A percentile compares a stretch with the other conserved stretches of the same genome.
These are phyloP conservation scores for Chionomys nivalis DNA, from an alignment of 2,113 vertebrate genomes.

Conservation along the genomic window DNA sequence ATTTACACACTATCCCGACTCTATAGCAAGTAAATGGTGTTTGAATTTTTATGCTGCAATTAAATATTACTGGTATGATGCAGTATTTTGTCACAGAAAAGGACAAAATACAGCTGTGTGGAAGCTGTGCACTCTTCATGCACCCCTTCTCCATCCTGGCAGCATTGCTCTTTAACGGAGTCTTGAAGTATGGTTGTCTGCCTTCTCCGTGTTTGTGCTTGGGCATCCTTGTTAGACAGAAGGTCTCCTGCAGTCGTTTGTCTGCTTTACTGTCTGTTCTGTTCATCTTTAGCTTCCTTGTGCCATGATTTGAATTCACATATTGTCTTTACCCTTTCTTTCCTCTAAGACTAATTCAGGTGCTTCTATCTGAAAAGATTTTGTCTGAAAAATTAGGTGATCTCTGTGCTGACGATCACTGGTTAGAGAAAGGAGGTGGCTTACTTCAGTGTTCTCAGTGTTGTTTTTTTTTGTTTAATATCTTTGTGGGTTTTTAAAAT, in stretches of 20 bases:
- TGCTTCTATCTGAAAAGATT: constrained; percentile 33
- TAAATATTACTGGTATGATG: constrained; percentile 85
- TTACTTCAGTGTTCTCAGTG: background rate
- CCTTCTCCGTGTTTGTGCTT: background rate
- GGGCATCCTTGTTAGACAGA: constrained; percentile 37
- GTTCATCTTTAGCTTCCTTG: constrained; percentile 37
- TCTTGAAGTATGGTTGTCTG: constrained; percentile 68
- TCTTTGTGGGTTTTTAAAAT: background rate
- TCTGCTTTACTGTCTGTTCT: constrained; percentile 6
- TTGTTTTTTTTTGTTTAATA: background rate
- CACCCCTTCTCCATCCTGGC: constrained; percentile 76
- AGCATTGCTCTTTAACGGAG: constrained; percentile 81
- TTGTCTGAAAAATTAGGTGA: constrained; percentile 43
- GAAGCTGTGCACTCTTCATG: constrained; percentile 75
- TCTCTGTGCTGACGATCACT: constrained; percentile 13
- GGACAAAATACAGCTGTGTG: constrained; percentile 81
- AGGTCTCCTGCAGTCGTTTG: background rate
- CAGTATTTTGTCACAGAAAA: constrained; percentile 84
- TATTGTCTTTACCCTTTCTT: constrained; percentile 3
- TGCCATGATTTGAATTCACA: constrained; percentile 24
- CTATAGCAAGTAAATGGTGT: constrained; percentile 88
- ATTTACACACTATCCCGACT: constrained; percentile 90
- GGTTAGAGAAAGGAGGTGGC: background rate
- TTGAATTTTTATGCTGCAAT: constrained; percentile 90
- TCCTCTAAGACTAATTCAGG: background rate